A percentile compares a stretch with the other conserved stretches of the same genome.
phyloP scores from a whole-genome alignment of 2,888 invertebrate species.

The Cantharis rustica region DNA sequence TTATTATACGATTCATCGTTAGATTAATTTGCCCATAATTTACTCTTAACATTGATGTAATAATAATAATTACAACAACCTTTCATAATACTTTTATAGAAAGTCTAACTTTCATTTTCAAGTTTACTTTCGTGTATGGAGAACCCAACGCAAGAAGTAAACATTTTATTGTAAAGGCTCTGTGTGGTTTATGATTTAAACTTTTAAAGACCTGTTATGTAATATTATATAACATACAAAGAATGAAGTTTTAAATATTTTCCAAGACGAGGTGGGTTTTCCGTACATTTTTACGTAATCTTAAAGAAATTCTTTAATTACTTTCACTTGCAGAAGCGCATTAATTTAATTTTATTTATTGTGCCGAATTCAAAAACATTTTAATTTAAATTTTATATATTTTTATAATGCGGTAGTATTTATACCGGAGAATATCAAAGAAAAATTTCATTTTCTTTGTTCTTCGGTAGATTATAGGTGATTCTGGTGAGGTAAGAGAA shows the following conservation, averaged over 20 bases:
- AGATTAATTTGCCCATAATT: neutral
- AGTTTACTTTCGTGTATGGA: neutral
- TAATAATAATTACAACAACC: neutral
- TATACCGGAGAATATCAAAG: neutral
- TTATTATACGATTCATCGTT: neutral
- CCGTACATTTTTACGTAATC: neutral
- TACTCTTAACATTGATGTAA: constrained; percentile 1
- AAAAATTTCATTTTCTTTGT: neutral
- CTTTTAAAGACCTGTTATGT: neutral
- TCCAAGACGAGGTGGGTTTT: neutral
- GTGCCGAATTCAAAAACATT: neutral
- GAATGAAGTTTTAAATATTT: neutral
- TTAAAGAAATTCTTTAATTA: neutral
- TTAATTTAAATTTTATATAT: neutral
- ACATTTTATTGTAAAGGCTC: neutral
- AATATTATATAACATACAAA: neutral
- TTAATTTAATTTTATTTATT: neutral
- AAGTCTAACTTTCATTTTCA: constrained; percentile 3
- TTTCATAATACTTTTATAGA: neutral
- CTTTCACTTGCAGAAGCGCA: neutral
- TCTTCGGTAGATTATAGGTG: neutral
- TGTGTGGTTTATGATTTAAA: neutral
- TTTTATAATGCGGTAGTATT: neutral
- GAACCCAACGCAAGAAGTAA: neutral
- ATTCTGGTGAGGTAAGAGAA: neutral